These are phyloP conservation scores for Caenorhabditis imperialis DNA, from an alignment of 2,888 invertebrate species.

Conservation along the genomic window DNA sequence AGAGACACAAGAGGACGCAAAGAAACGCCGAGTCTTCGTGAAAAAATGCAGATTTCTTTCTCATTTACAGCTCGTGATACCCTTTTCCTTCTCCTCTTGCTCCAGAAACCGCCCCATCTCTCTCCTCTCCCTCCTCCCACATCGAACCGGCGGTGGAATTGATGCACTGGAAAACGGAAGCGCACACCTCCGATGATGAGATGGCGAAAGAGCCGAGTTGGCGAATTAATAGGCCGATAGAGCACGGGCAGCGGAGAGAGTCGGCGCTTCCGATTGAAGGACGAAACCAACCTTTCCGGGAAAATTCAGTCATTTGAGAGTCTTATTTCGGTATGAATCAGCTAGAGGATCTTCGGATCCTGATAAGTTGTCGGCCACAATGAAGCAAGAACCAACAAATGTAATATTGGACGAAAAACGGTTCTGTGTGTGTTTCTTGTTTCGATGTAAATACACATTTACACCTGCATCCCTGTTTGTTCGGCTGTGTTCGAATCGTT, in stretches of 20 bases:
- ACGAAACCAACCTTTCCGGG: too few relatives aligned
- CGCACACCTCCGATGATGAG: slow-evolving; percentile 14
- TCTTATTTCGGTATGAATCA: too few relatives aligned
- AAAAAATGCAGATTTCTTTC: slow-evolving; percentile 27
- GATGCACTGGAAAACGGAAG: neutral
- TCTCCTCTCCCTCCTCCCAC: neutral
- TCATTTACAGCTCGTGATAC: slow-evolving; percentile 34
- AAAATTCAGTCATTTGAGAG: too few relatives aligned
- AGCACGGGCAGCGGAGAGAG: too few relatives aligned
- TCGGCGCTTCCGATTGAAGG: too few relatives aligned
- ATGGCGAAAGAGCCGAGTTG: too few relatives aligned
- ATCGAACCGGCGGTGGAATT: slow-evolving; percentile 1
- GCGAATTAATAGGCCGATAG: too few relatives aligned
- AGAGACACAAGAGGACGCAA: neutral
- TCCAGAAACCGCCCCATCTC: neutral
- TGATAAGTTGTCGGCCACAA: too few relatives aligned
- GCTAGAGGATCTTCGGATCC: too few relatives aligned
- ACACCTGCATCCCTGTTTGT: neutral
- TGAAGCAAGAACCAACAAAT: too few relatives aligned
- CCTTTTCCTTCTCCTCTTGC: neutral
- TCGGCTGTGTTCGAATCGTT: neutral
- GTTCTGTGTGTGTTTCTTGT: neutral
- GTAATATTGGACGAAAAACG: too few relatives aligned
- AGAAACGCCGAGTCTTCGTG: neutral
- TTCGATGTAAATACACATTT: neutral